Base-by-base conservation (phyloP, 2,888 invertebrate genomes). In the Marronus borbonicus region DNA sequence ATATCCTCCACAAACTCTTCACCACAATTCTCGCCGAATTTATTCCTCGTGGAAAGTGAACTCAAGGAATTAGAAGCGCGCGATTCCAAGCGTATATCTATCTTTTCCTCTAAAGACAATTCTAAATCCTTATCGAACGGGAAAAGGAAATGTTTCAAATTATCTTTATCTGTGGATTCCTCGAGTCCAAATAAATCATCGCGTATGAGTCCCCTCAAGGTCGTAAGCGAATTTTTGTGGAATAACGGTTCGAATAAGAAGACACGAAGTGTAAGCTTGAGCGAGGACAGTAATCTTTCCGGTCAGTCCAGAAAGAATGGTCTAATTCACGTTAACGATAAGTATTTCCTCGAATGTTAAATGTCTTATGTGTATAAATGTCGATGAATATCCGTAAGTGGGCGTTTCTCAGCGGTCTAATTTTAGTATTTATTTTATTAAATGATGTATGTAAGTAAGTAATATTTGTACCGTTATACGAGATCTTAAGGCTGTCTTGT, bases 171-270 rank as follows among this genome's bases (percentile, higher is more conserved):
- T 1, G 80, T 80, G 24, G 82, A 82, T 28, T 80, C 80, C 39
- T 81, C 80, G 50, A 87, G 85, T 80, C 86, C 87, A 1, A 87
- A 88, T 50, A 87, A 83, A 78, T 84, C 81, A 52, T 49, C 84
- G 17, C 84, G 86, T 82, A 85, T 89, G 52, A 89, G 89, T 81
- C 89, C 90, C 1, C 83, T 90, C 8, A 88, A 87, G 81, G 86
- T 87, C n/a, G 88, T 90, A 80, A 89, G 89, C 77, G 89, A 87
- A 79, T 88, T 89, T 65, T 86, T 90, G 79, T 88, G 80, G 78
- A 78, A 76, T 44, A 52, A 17, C 20, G n/a, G 77, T 12, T 31
- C 70, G 55, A 86, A 83, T 36, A 87, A 88, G 81, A 88, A 88
- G 86, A 87, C 88, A 83, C 88, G 87, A 83, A 85, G 88, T 76